Evolutionary conservation across 2,888 invertebrate genomes (phyloP).

Genomic region (Frankliniella intonsa): DNA sequence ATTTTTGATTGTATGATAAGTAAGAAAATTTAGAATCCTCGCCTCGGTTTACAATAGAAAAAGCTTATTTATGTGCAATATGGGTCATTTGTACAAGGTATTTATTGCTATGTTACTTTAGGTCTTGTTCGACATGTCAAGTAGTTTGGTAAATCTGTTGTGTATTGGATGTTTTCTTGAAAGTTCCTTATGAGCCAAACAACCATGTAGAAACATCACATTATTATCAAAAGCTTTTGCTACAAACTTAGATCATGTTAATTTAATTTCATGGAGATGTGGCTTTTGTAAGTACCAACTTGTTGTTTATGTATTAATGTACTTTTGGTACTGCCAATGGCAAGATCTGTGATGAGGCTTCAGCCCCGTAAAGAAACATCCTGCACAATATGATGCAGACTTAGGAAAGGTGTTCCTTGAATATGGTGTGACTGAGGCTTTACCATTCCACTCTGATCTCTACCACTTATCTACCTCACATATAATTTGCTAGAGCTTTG

Average conservation of each 20-base stretch:
- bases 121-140: neutral
- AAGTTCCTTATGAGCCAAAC: conserved; percentile 18
- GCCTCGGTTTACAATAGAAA: neutral
- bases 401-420: neutral
- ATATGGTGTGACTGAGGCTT: neutral
- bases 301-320: neutral
- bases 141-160: neutral
- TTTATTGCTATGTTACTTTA: neutral
- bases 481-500: neutral
- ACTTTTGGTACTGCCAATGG: neutral
- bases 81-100: neutral
- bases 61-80: neutral
- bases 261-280: neutral
- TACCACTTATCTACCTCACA: neutral
- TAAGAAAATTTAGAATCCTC: neutral
- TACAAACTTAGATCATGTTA: neutral
- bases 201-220: neutral
- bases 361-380: neutral
- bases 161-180: neutral
- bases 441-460: conserved; percentile 24
- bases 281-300: neutral
- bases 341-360: neutral
- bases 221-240: neutral
- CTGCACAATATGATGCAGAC: neutral
- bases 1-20: neutral